Conservation (phyloP, 1,140 invertebrate genomes). For the Mamestra configurata region DNA sequence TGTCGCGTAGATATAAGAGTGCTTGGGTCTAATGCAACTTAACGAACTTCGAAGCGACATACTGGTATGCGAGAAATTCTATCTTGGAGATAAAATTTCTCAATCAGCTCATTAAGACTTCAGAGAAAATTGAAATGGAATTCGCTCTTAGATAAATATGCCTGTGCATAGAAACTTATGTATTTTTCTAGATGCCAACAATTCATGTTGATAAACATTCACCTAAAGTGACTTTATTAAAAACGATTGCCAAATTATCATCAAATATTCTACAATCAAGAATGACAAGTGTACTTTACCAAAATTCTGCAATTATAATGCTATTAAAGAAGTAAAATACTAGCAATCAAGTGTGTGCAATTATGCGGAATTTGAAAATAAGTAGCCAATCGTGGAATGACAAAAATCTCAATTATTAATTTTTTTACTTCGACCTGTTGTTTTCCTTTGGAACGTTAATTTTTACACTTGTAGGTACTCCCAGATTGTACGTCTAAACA, state of each 20-base stretch:
- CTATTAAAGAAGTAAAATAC: neutral
- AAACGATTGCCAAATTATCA: neutral
- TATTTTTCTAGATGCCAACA: neutral
- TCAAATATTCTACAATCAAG: neutral
- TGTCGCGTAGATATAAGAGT: constrained; percentile 4
- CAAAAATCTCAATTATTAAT: constrained; percentile 8
- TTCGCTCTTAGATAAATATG: neutral
- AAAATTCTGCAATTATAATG: neutral
- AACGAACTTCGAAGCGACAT: neutral
- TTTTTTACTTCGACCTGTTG: neutral
- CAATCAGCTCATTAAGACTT: neutral
- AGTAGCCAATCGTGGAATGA: neutral
- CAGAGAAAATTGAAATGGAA: neutral
- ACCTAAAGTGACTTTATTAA: neutral
- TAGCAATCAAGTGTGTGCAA: neutral
- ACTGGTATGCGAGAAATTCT: neutral
- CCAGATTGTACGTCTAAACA: no score
- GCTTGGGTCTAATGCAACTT: neutral
- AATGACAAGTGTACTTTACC: neutral
- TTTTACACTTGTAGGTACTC: neutral
- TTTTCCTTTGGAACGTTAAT: neutral
- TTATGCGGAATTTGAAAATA: constrained; percentile 30
- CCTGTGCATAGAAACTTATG: neutral
- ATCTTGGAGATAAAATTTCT: constrained; percentile 1
- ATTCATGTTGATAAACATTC: neutral